Conservation (phyloP, 2,888 invertebrate genomes). For the Loripinus fragilis region DNA sequence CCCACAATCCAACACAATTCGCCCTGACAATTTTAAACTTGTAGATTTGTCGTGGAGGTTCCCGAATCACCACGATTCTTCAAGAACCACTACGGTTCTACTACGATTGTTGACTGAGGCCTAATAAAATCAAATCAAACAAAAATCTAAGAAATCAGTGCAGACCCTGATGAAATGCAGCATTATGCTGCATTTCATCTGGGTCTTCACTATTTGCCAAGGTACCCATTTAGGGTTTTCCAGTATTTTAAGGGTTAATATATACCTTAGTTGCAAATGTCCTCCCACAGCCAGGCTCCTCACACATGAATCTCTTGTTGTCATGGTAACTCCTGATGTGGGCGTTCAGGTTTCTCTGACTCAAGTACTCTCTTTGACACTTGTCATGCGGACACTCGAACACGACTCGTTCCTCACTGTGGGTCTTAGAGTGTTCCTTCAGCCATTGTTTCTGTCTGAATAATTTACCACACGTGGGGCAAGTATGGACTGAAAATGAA, state of each 20-base stretch:
- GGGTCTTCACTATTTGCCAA: too few species aligned
- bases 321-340: slow-evolving; percentile 74
- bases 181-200: too few species aligned
- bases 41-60: too few species aligned
- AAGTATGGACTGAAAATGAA: slow-evolving; percentile 56
- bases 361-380: slow-evolving; percentile 70
- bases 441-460: slow-evolving; percentile 65
- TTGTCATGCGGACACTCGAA: slow-evolving; percentile 68
- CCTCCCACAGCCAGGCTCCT: slow-evolving; percentile 63
- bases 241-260: too few species aligned
- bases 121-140: too few species aligned
- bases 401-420: slow-evolving; percentile 53
- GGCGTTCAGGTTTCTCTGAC: slow-evolving; percentile 68
- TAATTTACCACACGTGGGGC: slow-evolving; percentile 63
- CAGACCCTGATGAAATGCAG: too few species aligned
- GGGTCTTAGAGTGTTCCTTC: slow-evolving; percentile 65
- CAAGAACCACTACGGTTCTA: not conserved
- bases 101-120: not conserved
- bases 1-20: too few species aligned
- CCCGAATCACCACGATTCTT: too few species aligned
- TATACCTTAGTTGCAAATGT: slow-evolving; percentile 72
- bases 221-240: too few species aligned
- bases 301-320: slow-evolving; percentile 65
- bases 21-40: too few species aligned
- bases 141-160: too few species aligned